These are phyloP conservation scores for Leptonema lineaticorne DNA, from an alignment of 1,140 invertebrate genomes.

Conservation along the genomic window DNA sequence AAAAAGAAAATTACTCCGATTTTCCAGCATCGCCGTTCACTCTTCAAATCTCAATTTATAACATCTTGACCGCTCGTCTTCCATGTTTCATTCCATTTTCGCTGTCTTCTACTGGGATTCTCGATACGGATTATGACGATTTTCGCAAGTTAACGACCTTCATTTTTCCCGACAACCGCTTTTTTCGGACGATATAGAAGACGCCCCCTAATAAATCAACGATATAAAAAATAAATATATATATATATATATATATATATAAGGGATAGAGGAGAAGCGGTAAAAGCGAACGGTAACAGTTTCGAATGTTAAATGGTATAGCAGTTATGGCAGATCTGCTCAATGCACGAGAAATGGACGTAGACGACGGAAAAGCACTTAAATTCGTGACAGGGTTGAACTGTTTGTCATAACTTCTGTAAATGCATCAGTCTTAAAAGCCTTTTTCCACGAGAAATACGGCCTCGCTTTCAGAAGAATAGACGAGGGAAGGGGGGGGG, in stretches of 20 bases:
- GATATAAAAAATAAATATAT: too few species aligned
- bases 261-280: too few species aligned
- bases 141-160: conserved; percentile 21
- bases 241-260: too few species aligned
- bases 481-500: too few species aligned
- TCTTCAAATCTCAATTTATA: conserved; percentile 10
- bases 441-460: too few species aligned
- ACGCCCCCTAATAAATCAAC: background rate
- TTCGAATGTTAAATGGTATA: too few species aligned
- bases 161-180: conserved; percentile 15
- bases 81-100: too few species aligned
- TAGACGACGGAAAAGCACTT: conserved; percentile 39
- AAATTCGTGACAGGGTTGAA: conserved; percentile 40
- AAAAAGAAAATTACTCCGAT: background rate
- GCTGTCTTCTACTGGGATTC: too few species aligned
- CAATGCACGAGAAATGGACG: conserved; percentile 31
- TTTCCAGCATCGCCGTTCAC: background rate
- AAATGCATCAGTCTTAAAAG: conserved; percentile 41
- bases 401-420: conserved; percentile 41
- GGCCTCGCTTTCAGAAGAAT: too few species aligned
- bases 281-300: too few species aligned
- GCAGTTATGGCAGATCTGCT: conserved; percentile 20
- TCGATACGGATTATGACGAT: conserved; percentile 10
- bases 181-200: background rate
- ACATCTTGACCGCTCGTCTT: background rate